Base-by-base conservation (phyloP, 2,797 vertebrate genomes). In the Tangara arthus region DNA sequence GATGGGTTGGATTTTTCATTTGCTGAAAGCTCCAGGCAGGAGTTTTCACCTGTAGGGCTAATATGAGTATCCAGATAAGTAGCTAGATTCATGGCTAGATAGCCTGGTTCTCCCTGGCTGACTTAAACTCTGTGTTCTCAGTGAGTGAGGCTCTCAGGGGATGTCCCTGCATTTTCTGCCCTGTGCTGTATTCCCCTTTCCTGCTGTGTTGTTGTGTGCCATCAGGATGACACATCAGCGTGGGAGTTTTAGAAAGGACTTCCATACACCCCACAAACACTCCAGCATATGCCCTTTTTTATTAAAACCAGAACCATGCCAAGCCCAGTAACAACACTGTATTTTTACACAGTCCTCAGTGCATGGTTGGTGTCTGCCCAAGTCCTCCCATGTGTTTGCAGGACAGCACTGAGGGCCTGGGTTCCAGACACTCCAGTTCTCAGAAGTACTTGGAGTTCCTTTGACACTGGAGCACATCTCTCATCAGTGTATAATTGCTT, bases 401-500 rank as follows among this genome's bases (percentile, higher is more conserved):
- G 89, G 82, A 46, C 35, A 86, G 55, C 41, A 1, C 1, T 42
- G 35, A 34, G 89, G 59, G 47, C 46, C 85, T 92, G 76, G 39
- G 5, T 66, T 73, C 87, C 92, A 88, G 82, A 49, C 11, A 0
- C 44, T 64, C 17, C 44, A 35, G 52, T 69, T 89, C 87, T 92
- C 85, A 83, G 39, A 61, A 83, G 32, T 65, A 12, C 57, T 78
- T 53, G 3, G 35, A 78, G 79, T 35, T 92, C 63, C 28, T 84
- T 32, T 84, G 63, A 63, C 72, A 70, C 55, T 42, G 70, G 55
- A 79, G 66, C 87, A 35, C 76, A 50, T 92, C 70, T 94, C 85
- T 96, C 82, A 82, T 70, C 82, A 84, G 59, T 35, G 12, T 17
- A 15, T 90, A 90, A 91, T 96, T 95, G 85, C 94, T 93, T 91